Percentiles rank a stretch among this genome's conserved stretches.
phyloP scores from a whole-genome alignment of 37 sponge, comb jelly and placozoan species.

The Beroe ovata region DNA sequence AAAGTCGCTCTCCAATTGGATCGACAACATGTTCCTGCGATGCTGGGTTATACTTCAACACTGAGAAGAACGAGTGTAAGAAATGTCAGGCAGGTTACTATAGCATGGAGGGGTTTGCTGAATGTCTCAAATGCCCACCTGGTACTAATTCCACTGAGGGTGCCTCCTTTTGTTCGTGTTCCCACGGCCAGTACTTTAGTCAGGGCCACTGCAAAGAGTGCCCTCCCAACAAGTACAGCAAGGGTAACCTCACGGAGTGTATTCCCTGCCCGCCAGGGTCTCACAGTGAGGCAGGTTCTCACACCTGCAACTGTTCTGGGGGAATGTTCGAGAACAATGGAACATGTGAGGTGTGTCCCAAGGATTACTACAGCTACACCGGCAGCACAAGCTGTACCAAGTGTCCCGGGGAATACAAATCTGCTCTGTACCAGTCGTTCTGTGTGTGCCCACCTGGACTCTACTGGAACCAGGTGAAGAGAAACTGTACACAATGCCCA shows the following conservation, averaged over 20 bases:
- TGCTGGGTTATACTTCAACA: neutral
- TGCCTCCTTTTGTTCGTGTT: slow-evolving; percentile 13
- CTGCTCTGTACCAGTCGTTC: neutral
- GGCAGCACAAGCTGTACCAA: slow-evolving; percentile 16
- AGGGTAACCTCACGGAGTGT: neutral
- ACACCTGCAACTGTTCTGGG: slow-evolving; percentile 4
- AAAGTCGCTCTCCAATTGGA: neutral
- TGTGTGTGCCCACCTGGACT: neutral
- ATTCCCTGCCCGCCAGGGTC: neutral
- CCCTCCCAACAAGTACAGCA: neutral
- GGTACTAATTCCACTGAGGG: neutral
- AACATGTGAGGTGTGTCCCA: neutral
- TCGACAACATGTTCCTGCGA: neutral
- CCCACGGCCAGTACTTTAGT: neutral
- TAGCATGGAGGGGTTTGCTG: neutral
- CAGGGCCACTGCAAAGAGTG: neutral
- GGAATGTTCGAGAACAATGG: neutral
- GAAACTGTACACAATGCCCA: neutral
- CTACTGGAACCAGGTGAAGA: neutral
- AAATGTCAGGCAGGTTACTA: neutral
- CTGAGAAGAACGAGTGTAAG: neutral
- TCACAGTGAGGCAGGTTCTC: neutral
- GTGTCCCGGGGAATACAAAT: neutral
- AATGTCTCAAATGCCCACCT: neutral
- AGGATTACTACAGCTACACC: slow-evolving; percentile 38